A percentile compares a stretch with the other conserved stretches of the same genome.
Evolutionary conservation across 2,888 invertebrate species (phyloP).

Genomic region (Oscheius onirici): DNA sequence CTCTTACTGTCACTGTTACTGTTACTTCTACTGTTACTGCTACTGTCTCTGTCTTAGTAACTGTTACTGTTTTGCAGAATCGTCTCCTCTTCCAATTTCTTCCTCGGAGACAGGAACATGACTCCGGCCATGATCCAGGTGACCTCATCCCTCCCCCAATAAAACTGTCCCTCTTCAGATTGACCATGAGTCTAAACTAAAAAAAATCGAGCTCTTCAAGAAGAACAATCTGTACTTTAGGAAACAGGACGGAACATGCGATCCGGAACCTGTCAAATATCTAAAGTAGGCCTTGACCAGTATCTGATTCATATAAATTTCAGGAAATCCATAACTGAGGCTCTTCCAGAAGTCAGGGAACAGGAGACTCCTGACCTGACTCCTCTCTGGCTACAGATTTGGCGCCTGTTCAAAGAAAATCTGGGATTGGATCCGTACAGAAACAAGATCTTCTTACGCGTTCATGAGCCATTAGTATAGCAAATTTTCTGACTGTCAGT

Average conservation of each 20-base stretch:
- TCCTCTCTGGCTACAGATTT: slow-evolving; percentile 18
- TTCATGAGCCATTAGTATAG: slow-evolving; percentile 28
- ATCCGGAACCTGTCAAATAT: slow-evolving; percentile 35
- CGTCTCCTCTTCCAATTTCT: slow-evolving; percentile 51
- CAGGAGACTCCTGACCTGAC: slow-evolving; percentile 15
- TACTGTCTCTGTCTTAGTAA: too few species aligned
- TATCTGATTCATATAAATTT: neutral
- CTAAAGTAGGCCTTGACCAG: slow-evolving; percentile 28
- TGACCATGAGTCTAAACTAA: slow-evolving; percentile 32
- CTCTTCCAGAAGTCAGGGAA: slow-evolving; percentile 26
- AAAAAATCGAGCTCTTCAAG: slow-evolving; percentile 49
- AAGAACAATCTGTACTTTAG: slow-evolving; percentile 45
- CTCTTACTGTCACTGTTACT: neutral
- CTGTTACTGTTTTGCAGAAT: too few species aligned
- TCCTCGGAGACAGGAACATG: slow-evolving; percentile 42
- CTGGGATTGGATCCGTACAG: slow-evolving; percentile 52
- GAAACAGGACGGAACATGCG: slow-evolving; percentile 44
- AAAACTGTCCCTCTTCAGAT: slow-evolving; percentile 32
- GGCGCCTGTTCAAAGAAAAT: slow-evolving; percentile 36
- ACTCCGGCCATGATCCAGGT: slow-evolving; percentile 51
- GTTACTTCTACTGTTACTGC: neutral
- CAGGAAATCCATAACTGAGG: slow-evolving; percentile 31
- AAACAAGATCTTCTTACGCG: slow-evolving; percentile 46
- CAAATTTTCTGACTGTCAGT: neutral
- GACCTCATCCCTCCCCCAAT: neutral